Percentiles rank a stretch among this genome's conserved stretches.
Conservation (phyloP, 2,113 vertebrate genomes). For the Acrocephalus kingi region DNA sequence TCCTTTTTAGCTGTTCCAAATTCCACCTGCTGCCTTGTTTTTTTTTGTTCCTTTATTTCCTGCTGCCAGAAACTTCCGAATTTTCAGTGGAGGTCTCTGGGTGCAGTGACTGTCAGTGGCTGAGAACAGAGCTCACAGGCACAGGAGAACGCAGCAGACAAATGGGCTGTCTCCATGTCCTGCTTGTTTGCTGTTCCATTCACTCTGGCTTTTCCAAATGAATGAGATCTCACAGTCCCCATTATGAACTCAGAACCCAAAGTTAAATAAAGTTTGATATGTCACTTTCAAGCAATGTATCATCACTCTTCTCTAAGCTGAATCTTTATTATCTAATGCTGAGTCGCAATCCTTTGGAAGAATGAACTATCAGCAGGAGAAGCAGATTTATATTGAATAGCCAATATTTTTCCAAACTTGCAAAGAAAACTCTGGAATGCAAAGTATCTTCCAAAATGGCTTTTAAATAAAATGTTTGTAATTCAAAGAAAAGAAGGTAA, state of each 20-base stretch:
- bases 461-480: background rate
- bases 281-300: background rate
- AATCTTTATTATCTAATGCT: background rate
- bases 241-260: background rate
- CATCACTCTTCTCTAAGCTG: background rate
- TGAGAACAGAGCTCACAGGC: background rate
- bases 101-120: background rate
- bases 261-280: background rate
- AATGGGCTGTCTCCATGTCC: background rate
- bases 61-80: no score
- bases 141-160: background rate
- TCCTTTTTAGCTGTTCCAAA: no score
- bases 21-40: no score
- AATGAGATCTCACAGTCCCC: background rate
- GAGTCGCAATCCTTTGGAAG: background rate
- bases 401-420: background rate
- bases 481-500: background rate
- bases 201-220: background rate
- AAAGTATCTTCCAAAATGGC: background rate
- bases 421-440: background rate
- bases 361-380: background rate
- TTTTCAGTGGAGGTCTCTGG: background rate
- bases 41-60: no score
- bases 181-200: background rate
- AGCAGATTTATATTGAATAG: background rate